Conservation (phyloP, 2,888 invertebrate genomes). For the Nasonovia ribisnigri region DNA sequence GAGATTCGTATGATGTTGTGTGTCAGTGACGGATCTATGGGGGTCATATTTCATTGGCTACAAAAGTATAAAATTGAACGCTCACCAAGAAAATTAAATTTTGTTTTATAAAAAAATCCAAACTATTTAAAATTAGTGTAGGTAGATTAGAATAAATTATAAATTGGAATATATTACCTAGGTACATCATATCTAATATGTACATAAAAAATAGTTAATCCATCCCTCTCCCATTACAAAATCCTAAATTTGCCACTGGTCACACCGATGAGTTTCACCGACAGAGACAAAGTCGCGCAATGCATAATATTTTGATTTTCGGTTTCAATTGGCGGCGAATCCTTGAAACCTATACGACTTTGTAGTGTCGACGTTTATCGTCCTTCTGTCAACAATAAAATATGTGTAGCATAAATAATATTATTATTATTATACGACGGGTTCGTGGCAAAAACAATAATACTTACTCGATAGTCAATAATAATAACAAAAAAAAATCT, state of each 20-base stretch:
- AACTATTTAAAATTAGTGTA: too few species aligned
- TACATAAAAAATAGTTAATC: neutral
- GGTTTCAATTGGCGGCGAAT: neutral
- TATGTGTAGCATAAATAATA: neutral
- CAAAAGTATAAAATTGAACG: too few species aligned
- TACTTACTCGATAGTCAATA: neutral
- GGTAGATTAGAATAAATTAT: too few species aligned
- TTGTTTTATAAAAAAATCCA: too few species aligned
- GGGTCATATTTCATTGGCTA: too few species aligned
- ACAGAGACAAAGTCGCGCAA: neutral
- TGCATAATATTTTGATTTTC: neutral
- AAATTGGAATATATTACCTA: too few species aligned
- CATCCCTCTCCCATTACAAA: too few species aligned
- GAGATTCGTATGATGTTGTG: too few species aligned
- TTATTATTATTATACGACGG: neutral
- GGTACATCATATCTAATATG: neutral
- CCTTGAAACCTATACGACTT: neutral
- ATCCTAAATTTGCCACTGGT: neutral
- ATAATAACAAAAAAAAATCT: neutral
- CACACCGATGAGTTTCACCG: neutral
- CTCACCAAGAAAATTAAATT: too few species aligned
- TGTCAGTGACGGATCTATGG: too few species aligned
- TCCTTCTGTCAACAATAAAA: neutral
- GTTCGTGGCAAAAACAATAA: conserved; percentile 9
- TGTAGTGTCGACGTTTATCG: neutral